Base-by-base conservation (phyloP, 2,888 invertebrate genomes). In the Tenthredo notha region DNA sequence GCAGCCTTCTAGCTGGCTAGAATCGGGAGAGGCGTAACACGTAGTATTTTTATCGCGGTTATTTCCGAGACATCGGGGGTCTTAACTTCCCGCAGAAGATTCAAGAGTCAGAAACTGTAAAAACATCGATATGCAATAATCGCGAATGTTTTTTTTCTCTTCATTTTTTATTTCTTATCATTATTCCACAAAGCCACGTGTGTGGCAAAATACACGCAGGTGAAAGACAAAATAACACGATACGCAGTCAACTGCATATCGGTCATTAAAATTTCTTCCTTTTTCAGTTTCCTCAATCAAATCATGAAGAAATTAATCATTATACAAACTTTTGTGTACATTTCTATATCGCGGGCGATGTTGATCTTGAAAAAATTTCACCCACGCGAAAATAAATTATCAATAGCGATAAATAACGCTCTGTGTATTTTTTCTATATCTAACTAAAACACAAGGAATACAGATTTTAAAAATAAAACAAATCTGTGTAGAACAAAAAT, bases 21-120 rank as follows among this genome's bases (percentile, higher is more conserved):
- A 25, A 67, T 80, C 80, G 80, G 6, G 80, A 58, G 21, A 29
- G 21, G 29, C 40, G 29, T 61, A 80, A n/a, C n/a, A 50, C 80
- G 67, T 83, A 37, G 83, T 83, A 83, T 83, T 83, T 83, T 83
- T 83, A 83, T 83, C 83, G 70, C 47, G 67, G 83, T 83, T 83
- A 83, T 83, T 83, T 83, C 83, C 67, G 83, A 83, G 33, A 50
- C 47, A 29, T 29, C 83, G 25, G 40, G n/a, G 25, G 43, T 74
- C 77, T 21, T 40, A 33, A 61, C 58, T 54, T n/a, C 18, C 61
- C 29, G 33, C 33, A 67, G 67, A 67, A 67, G 5, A 67, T 67
- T 67, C 67, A 67, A 33, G 33, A 67, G 18, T 18, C 67, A 33
- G 21, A 58, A 58, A 67, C 33, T 67, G 74, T 74, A 15, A 43